A percentile compares a stretch with the other conserved stretches of the same genome.
phyloP scores from a whole-genome alignment of 2,888 invertebrate species.

The Leptopilina syphax region DNA sequence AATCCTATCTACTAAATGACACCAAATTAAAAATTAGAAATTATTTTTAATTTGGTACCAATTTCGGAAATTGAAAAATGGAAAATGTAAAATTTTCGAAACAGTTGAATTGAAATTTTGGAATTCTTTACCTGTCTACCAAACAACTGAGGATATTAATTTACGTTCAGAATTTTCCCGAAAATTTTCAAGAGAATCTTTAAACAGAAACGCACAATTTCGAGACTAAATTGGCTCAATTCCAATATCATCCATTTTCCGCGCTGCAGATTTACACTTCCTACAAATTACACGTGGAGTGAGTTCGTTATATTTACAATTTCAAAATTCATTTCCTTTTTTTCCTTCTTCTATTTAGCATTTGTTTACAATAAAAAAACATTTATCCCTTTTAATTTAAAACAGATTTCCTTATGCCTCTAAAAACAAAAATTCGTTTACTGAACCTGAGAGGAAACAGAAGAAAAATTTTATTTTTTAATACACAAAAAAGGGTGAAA shows the following conservation, averaged over 20 bases:
- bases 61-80: too few relatives aligned
- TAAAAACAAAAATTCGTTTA: neutral
- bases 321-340: conserved; percentile 1
- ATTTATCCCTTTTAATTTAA: neutral
- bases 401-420: neutral
- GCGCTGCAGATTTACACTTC: neutral
- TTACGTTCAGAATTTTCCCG: conserved; percentile 22
- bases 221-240: conserved; percentile 34
- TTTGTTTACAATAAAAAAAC: neutral
- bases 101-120: too few relatives aligned
- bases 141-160: neutral
- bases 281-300: conserved; percentile 10
- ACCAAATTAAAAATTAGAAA: too few relatives aligned
- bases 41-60: too few relatives aligned
- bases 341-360: neutral
- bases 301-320: neutral
- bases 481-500: too few relatives aligned
- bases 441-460: too few relatives aligned
- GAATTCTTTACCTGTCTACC: neutral
- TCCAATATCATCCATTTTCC: conserved; percentile 21
- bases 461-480: too few relatives aligned
- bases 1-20: too few relatives aligned
- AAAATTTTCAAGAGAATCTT: neutral
- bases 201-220: conserved; percentile 34
- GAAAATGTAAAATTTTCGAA: too few relatives aligned